These are phyloP conservation scores for Anneissia japonica DNA, from an alignment of 35 echinoderm and acorn worm genomes.

Conservation along the genomic window DNA sequence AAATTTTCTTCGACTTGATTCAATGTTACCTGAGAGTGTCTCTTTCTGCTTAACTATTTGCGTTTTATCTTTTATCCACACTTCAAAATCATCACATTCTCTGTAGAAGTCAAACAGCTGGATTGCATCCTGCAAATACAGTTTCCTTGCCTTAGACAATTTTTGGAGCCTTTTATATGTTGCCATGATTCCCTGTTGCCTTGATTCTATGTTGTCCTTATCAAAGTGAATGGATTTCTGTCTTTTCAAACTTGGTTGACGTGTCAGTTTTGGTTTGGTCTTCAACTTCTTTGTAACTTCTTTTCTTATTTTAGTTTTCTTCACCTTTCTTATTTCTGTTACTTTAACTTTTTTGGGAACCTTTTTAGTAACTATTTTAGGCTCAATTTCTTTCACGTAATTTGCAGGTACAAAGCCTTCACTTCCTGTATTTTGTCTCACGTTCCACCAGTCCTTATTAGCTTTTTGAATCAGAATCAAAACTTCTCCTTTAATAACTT, in stretches of 20 bases:
- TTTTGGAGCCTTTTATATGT: constrained; percentile 77
- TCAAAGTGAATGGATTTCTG: constrained; percentile 71
- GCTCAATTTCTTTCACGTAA: constrained; percentile 74
- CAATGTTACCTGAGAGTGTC: constrained; percentile 75
- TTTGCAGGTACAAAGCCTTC: constrained; percentile 88
- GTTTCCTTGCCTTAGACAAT: constrained; percentile 49
- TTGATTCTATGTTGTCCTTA: constrained; percentile 73
- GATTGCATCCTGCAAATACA: constrained; percentile 85
- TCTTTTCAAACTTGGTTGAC: neutral
- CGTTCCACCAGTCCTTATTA: constrained; percentile 85
- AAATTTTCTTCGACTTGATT: constrained; percentile 70
- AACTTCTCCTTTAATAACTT: constrained; percentile 86
- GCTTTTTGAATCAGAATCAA: constrained; percentile 84
- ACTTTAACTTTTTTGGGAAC: constrained; percentile 81
- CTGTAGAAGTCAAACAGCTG: constrained; percentile 83
- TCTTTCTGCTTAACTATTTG: constrained; percentile 82
- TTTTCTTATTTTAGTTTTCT: constrained; percentile 55
- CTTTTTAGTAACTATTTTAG: constrained; percentile 83
- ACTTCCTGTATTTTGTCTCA: constrained; percentile 43
- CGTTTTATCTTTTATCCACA: constrained; percentile 85
- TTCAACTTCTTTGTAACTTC: constrained; percentile 53
- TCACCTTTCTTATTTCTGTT: constrained; percentile 64
- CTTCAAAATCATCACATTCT: constrained; percentile 97
- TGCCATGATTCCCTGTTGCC: constrained; percentile 66
- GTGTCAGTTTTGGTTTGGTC: neutral